Evolutionary conservation across 2,113 vertebrate genomes (phyloP), one percentile per base, ranked within the genome.

Genomic region (Geococcyx californianus): DNA sequence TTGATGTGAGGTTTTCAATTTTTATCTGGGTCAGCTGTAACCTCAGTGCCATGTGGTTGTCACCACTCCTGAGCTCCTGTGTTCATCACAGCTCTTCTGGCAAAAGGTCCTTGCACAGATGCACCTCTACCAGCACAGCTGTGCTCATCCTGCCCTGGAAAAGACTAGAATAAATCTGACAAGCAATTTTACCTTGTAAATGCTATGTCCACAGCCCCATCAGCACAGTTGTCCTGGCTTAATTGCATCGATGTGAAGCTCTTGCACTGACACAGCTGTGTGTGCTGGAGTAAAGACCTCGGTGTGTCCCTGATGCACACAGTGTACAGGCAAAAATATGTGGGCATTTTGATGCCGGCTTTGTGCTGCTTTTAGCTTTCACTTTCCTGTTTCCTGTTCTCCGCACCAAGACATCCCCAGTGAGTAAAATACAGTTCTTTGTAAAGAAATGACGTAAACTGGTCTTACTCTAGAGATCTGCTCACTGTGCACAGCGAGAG

Each of bases 251-350:
- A 34, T 0, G 0, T 29, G 24, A 63, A 85, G 83, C 23, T 14
- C 33, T 77, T 88, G 47, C 2, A 17, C 21, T 51, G 25, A 28
- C 23, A 34, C 58, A 66, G 25, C 29, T 93, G 31, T 38, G 15
- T 83, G 75, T 40, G 49, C 73, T 84, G 47, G 17, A 73, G 6
- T 0, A 4, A 72, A 69, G 62, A 69, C 42, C 25, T 87, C 1
- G 7, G 11, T 1, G 0, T 16, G 45, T 66, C 56, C 24, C 58
- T 21, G 45, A 52, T 0, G 0, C 36, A 33, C 20, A 60, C 20
- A 13, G 36, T 33, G 16, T 42, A 24, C 42, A 66, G 76, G 85
- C 24, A 33, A 78, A 85, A 69, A 58, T 47, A 11, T 2, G 6
- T 31, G 34, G 49, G 15, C 55, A 7, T 58, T 94, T 86, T 0